Evolutionary conservation across 2,797 vertebrate species (phyloP), one percentile per base, ranked within the genome.

Genomic region (Intellagama lesueurii): DNA sequence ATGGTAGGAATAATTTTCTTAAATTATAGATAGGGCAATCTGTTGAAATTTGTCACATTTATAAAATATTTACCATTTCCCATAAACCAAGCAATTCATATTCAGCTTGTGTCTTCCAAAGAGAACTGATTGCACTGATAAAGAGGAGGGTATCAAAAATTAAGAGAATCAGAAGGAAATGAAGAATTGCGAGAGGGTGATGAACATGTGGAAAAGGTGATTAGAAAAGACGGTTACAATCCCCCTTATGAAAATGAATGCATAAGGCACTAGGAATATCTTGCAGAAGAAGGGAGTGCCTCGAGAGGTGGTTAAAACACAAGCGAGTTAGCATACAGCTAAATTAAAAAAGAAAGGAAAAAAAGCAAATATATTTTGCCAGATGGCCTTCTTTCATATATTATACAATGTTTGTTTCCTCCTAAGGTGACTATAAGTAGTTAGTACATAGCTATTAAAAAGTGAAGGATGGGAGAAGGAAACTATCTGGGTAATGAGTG

Each of bases 21-120:
- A 83, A 90, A 90, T 90, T 90, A 90, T 90, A 90, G 80, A 90
- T 78, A 87, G 72, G 72, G 47, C 89, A 90, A 82, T 90, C 89
- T 90, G 89, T 86, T 86, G 82, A 91, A 83, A 70, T 89, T 68
- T 24, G 2, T 84, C 69, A 1, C 28, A 91, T 90, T 90, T 88
- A 85, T 72, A 83, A 91, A 88, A 76, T 82, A 86, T 52, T 88
- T 92, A 32, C 44, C 75, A 66, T 91, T 90, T 12, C 66, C 2
- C 1, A 44, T 90, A 78, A 11, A 9, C 9, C 91, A 88, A 81
- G 83, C 66, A 90, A 93, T 85, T 87, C 35, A 35, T 83, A 47
- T 44, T 2, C 4, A 78, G 30, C 35, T 56, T 0, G 1, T 4
- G 80, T 5, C 83, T 91, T 64, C 77, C 8, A 52, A 84, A 93